Percentiles rank a stretch among this genome's conserved stretches.
These are phyloP conservation scores for Spilosoma lubricipeda DNA, from an alignment of 2,888 invertebrate species.

Conservation along the genomic window DNA sequence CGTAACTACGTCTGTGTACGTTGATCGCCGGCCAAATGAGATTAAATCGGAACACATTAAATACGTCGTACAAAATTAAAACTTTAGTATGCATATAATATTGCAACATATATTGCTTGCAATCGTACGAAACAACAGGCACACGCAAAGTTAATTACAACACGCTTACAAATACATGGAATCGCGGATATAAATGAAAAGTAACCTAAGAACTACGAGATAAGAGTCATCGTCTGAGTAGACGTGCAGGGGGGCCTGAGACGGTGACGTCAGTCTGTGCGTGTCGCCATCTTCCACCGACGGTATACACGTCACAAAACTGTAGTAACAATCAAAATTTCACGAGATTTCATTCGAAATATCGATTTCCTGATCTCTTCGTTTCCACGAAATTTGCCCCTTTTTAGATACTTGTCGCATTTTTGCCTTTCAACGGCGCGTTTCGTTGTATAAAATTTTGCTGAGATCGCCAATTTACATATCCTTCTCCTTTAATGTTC, in stretches of 20 bases:
- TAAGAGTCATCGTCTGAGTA: constrained; percentile 39
- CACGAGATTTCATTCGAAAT: background rate
- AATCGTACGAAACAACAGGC: constrained; percentile 70
- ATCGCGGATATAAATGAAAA: constrained; percentile 70
- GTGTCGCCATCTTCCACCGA: background rate
- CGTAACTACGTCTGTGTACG: constrained; percentile 29
- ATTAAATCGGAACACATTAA: constrained; percentile 66
- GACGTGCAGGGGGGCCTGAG: background rate
- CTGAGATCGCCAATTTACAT: constrained; percentile 35
- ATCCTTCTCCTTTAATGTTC: constrained; percentile 45
- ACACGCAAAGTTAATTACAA: constrained; percentile 67
- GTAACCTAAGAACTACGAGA: constrained; percentile 51
- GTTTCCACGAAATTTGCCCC: constrained; percentile 9
- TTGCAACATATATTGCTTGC: constrained; percentile 78
- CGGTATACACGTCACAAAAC: background rate
- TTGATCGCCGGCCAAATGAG: constrained; percentile 57
- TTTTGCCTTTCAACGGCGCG: constrained; percentile 40
- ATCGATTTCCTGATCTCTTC: constrained; percentile 1
- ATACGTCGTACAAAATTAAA: constrained; percentile 58
- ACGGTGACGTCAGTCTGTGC: constrained; percentile 5
- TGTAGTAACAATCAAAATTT: background rate
- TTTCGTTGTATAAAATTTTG: constrained; percentile 66
- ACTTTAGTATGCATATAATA: constrained; percentile 60
- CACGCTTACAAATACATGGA: constrained; percentile 67
- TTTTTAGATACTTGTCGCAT: constrained; percentile 12